Percentiles rank a stretch among this genome's conserved stretches.
Evolutionary conservation across 2,888 invertebrate genomes (phyloP).

Genomic region (Eristalis tenax): DNA sequence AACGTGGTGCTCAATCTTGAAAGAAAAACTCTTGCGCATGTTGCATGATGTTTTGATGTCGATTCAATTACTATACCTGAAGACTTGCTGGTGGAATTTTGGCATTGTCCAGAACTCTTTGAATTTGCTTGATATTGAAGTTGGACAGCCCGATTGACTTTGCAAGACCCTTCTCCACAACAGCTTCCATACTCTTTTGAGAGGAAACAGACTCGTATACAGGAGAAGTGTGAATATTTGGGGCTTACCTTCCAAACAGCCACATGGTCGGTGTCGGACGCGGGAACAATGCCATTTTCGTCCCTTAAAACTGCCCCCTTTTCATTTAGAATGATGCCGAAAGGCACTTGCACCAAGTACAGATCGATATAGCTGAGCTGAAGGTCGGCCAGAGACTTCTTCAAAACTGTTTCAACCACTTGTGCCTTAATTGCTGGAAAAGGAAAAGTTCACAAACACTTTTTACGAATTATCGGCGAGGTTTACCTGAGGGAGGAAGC

Average conservation of each 20-base stretch:
- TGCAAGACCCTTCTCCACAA: constrained; percentile 84
- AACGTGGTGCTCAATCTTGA: constrained; percentile 89
- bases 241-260: constrained; percentile 87
- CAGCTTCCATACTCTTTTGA: constrained; percentile 81
- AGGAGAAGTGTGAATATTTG: background rate
- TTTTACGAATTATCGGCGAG: background rate
- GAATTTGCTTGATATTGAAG: constrained; percentile 88
- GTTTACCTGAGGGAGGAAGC: constrained; percentile 85
- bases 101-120: constrained; percentile 84
- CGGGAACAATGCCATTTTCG: constrained; percentile 85
- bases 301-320: constrained; percentile 85
- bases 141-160: constrained; percentile 93
- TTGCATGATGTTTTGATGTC: background rate
- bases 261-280: constrained; percentile 86
- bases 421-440: constrained; percentile 84
- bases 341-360: constrained; percentile 90
- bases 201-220: constrained; percentile 17
- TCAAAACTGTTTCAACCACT: constrained; percentile 85
- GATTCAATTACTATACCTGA: constrained; percentile 78
- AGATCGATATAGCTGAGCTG: constrained; percentile 91
- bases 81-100: constrained; percentile 85
- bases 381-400: constrained; percentile 86
- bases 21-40: background rate
- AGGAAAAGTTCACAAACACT: background rate
- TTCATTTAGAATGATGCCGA: constrained; percentile 85